Evolutionary conservation across 1,140 invertebrate species (phyloP).

Genomic region (Zaprionus davidi): DNA sequence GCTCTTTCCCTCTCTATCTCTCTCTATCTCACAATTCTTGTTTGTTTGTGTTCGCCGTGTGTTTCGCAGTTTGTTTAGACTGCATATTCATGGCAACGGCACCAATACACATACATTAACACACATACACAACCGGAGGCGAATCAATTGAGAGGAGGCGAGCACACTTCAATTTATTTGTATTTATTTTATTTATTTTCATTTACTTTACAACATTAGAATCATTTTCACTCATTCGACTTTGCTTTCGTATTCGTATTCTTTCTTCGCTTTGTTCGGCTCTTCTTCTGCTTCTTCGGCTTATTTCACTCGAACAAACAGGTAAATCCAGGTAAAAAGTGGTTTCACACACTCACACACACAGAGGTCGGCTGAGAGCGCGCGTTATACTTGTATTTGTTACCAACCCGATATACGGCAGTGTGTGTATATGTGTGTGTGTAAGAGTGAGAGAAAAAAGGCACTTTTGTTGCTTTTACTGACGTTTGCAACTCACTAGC

Average conservation of each 20-base stretch:
- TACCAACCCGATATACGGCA: constrained; percentile 29
- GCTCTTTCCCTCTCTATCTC: background rate
- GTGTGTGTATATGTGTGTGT: constrained; percentile 7
- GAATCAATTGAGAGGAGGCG: constrained; percentile 21
- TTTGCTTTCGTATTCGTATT: constrained; percentile 35
- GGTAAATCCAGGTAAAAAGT: constrained; percentile 72
- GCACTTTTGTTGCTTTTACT: constrained; percentile 48
- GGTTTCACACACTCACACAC: constrained; percentile 51
- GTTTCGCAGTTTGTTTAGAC: constrained; percentile 65
- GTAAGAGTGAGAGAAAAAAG: constrained; percentile 41
- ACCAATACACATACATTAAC: constrained; percentile 1
- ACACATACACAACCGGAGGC: constrained; percentile 3
- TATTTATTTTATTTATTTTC: constrained; percentile 31
- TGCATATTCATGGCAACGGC: constrained; percentile 79
- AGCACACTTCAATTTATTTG: constrained; percentile 24
- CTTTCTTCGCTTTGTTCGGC: constrained; percentile 41
- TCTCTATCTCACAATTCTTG: constrained; percentile 34
- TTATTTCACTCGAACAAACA: constrained; percentile 56
- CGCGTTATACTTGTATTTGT: constrained; percentile 46
- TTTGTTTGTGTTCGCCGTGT: constrained; percentile 51
- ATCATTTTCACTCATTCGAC: constrained; percentile 32
- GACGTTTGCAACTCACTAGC: constrained; percentile 31
- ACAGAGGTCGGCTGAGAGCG: constrained; percentile 24
- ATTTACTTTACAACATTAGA: constrained; percentile 19
- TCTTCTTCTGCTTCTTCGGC: constrained; percentile 24